Evolutionary conservation across 2,113 vertebrate species (phyloP).

Genomic region (Ptyas mucosa): DNA sequence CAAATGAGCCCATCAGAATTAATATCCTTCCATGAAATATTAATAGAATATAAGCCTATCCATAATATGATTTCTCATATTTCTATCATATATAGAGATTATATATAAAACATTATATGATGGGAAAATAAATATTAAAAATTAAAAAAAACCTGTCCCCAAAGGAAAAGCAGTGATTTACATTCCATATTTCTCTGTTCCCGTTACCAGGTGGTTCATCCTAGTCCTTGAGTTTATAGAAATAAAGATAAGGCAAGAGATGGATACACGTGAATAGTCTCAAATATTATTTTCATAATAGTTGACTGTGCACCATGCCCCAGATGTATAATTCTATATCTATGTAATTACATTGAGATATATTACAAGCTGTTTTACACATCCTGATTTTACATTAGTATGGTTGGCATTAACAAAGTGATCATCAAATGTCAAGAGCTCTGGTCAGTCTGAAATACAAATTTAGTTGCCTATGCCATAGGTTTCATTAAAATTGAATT

Average conservation of each 20-base stretch:
- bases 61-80: background rate
- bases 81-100: background rate
- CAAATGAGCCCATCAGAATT: conserved; percentile 56
- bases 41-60: conserved; percentile 15
- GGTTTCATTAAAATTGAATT: background rate
- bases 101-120: conserved; percentile 39
- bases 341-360: background rate
- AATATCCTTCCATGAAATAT: conserved; percentile 60
- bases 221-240: background rate
- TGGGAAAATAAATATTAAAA: conserved; percentile 15
- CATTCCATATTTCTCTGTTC: background rate
- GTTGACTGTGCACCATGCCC: background rate
- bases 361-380: background rate
- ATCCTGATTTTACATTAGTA: background rate
- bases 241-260: background rate
- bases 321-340: background rate
- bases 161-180: background rate
- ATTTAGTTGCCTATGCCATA: background rate
- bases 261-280: background rate
- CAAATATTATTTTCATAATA: background rate
- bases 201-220: background rate
- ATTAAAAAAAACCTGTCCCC: background rate
- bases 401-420: background rate
- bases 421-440: background rate
- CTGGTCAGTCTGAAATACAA: background rate